These are phyloP conservation scores for Apogon talboti DNA, from an alignment of 2,797 vertebrate species.

Conservation along the genomic window DNA sequence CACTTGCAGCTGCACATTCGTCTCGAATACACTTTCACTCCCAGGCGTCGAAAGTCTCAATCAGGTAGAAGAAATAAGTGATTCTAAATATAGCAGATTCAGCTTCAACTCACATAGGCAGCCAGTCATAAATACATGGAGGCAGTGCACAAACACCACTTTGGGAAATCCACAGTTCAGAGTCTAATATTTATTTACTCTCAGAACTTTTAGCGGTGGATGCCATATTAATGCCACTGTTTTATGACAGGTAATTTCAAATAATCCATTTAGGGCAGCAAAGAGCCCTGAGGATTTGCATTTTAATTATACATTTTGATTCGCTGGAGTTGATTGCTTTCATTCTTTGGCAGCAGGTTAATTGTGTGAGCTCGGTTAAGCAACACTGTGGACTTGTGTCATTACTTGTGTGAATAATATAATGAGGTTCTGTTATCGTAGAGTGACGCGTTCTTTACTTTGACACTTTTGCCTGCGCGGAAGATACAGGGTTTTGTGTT, in stretches of 20 bases:
- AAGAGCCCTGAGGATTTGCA: conserved; percentile 72
- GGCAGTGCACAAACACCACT: conserved; percentile 4
- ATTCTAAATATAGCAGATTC: conserved; percentile 2
- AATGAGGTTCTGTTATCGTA: conserved; percentile 52
- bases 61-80: conserved; percentile 6
- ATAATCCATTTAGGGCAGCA: conserved; percentile 67
- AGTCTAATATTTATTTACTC: conserved; percentile 31
- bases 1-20: too few species aligned
- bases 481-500: background rate
- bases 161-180: conserved; percentile 6
- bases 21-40: background rate
- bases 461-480: conserved; percentile 6
- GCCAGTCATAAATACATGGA: conserved; percentile 7
- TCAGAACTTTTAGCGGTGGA: conserved; percentile 30
- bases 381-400: conserved; percentile 66
- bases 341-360: conserved; percentile 76
- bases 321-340: conserved; percentile 75
- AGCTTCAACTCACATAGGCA: conserved; percentile 9
- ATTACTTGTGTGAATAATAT: conserved; percentile 60
- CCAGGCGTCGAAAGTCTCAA: background rate
- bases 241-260: conserved; percentile 72
- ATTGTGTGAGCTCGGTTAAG: conserved; percentile 71
- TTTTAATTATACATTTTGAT: conserved; percentile 80
- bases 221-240: conserved; percentile 61
- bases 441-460: conserved; percentile 19